Percentiles rank a stretch among this genome's conserved stretches.
Evolutionary conservation across 1,140 invertebrate species (phyloP).

Genomic region (Drosophila ananassae): DNA sequence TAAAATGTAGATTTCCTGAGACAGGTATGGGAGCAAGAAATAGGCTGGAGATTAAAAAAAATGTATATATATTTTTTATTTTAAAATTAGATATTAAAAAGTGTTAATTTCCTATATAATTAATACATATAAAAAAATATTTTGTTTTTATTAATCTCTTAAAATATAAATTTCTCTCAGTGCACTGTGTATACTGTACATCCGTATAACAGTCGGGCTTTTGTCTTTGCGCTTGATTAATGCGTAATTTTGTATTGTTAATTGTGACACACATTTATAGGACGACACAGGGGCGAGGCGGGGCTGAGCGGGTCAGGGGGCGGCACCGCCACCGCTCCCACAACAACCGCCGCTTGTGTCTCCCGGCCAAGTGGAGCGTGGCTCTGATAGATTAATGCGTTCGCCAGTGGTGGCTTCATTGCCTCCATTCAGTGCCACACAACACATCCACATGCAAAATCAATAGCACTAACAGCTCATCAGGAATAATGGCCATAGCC

Average conservation of each 20-base stretch:
- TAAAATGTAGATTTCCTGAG: conserved; percentile 62
- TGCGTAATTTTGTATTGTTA: conserved; percentile 74
- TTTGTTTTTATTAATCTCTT: too few species aligned
- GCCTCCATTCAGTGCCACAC: conserved; percentile 12
- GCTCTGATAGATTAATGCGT: conserved; percentile 73
- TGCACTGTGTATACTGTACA: not conserved
- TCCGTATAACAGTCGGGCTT: conserved; percentile 10
- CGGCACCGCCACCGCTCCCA: conserved; percentile 16
- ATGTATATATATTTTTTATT: too few species aligned
- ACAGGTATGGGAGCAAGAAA: conserved; percentile 1
- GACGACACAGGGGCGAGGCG: not conserved
- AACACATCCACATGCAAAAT: conserved; percentile 50
- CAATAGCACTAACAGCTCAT: conserved; percentile 49
- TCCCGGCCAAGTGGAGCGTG: conserved; percentile 71
- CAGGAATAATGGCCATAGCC: not conserved
- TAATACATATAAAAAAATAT: too few species aligned
- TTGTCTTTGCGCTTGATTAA: conserved; percentile 73
- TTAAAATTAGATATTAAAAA: too few species aligned
- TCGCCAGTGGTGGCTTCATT: conserved; percentile 40
- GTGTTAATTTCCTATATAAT: too few species aligned
- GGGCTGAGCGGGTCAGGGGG: not conserved
- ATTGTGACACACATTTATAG: conserved; percentile 67
- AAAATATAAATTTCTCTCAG: not conserved
- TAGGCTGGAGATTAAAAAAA: too few species aligned
- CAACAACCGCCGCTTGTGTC: conserved; percentile 4